Conservation (phyloP, 2,113 vertebrate genomes). For the Rhinogobius similis region DNA sequence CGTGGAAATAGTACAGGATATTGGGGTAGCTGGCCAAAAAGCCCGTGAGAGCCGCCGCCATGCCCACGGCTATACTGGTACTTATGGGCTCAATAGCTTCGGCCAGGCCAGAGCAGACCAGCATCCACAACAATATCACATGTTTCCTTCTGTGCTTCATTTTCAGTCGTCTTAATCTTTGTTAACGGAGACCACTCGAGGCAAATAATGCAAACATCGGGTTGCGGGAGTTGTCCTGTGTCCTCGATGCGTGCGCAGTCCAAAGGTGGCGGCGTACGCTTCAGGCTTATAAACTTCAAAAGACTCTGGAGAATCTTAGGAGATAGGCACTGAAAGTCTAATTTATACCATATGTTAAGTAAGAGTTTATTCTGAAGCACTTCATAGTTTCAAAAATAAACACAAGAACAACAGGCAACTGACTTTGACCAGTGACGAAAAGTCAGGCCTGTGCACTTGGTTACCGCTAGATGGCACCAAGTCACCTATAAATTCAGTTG, state of each 20-base stretch:
- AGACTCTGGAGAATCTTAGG: not conserved
- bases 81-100: slow-evolving; percentile 75
- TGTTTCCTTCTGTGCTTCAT: slow-evolving; percentile 46
- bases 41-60: slow-evolving; percentile 79
- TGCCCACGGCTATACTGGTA: slow-evolving; percentile 76
- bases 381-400: not conserved
- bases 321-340: too few species aligned
- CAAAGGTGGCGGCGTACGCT: slow-evolving; percentile 15
- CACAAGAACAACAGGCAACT: too few species aligned
- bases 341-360: not conserved
- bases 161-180: not conserved
- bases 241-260: slow-evolving; percentile 33
- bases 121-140: slow-evolving; percentile 40
- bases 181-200: too few species aligned
- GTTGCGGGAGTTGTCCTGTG: not conserved
- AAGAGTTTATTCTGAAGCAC: not conserved
- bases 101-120: slow-evolving; percentile 31
- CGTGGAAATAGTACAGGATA: slow-evolving; percentile 73
- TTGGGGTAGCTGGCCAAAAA: slow-evolving; percentile 73
- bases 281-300: not conserved
- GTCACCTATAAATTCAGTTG: too few species aligned
- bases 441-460: not conserved
- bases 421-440: too few species aligned
- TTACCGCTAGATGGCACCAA: not conserved
- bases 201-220: not conserved